Conservation (phyloP, 37 sponge, comb jelly and placozoan genomes). For the Mnemiopsis leidyi region DNA sequence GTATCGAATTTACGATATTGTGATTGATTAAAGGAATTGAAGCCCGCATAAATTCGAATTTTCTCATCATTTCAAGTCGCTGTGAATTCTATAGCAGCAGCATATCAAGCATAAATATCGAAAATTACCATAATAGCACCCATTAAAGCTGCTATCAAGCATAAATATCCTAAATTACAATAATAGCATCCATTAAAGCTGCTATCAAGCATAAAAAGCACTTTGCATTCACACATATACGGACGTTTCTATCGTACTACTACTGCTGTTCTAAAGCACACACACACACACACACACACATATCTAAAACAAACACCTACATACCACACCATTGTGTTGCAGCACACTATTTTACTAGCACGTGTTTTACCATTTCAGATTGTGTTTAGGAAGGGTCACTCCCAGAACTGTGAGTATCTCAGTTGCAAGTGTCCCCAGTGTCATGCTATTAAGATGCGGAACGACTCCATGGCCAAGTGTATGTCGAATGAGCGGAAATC, state of each 20-base stretch:
- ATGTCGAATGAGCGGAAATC: constrained; percentile 58
- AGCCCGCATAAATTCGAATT: no score
- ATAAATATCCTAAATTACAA: neutral
- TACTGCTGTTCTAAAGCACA: no score
- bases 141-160: neutral
- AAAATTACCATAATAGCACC: neutral
- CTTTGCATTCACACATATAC: no score
- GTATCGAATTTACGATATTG: neutral
- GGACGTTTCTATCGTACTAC: no score
- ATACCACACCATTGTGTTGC: neutral
- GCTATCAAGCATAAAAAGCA: neutral
- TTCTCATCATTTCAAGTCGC: neutral
- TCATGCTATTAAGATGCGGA: constrained; percentile 36
- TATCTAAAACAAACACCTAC: neutral
- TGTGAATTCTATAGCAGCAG: neutral
- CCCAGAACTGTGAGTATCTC: constrained; percentile 28
- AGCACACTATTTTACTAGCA: neutral
- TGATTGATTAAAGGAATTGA: neutral
- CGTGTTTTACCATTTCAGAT: constrained; percentile 3
- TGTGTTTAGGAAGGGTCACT: constrained; percentile 45
- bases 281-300: neutral
- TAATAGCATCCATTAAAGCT: neutral
- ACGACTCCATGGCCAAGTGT: constrained; percentile 44
- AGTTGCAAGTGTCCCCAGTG: constrained; percentile 37
- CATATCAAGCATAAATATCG: neutral